Percentiles rank a stretch among this genome's conserved stretches.
Conservation (phyloP, 2,797 vertebrate species). For the Myotis findleyi region DNA sequence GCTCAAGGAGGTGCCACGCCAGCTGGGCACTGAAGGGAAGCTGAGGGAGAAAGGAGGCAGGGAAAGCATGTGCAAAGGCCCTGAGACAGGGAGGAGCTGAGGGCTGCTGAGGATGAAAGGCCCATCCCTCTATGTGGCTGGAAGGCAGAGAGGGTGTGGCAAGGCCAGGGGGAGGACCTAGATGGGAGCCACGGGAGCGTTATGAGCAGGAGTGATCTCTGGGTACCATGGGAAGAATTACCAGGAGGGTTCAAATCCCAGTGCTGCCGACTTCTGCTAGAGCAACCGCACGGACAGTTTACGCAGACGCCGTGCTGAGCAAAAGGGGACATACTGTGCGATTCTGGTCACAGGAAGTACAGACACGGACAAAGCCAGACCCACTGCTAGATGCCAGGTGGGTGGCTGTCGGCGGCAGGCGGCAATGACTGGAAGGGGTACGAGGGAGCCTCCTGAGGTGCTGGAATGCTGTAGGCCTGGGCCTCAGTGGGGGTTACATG, state of each 20-base stretch:
- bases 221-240: fast-evolving
- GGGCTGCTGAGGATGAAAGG: neutral
- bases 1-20: neutral
- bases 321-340: fast-evolving
- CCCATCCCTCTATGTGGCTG: neutral
- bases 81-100: neutral
- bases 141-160: neutral
- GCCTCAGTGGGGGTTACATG: too few relatives aligned
- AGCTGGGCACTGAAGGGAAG: neutral
- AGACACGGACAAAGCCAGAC: neutral
- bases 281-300: neutral
- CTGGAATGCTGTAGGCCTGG: neutral
- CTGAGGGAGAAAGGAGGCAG: neutral
- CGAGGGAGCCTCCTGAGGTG: neutral
- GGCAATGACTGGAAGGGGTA: neutral
- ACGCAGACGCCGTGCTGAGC: neutral
- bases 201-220: neutral
- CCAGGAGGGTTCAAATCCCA: neutral
- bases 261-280: neutral
- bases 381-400: neutral
- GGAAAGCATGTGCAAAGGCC: neutral
- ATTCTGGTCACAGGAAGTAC: neutral
- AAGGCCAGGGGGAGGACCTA: neutral
- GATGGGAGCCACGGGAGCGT: neutral
- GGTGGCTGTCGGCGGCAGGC: fast-evolving